Evolutionary conservation across 1,140 invertebrate genomes (phyloP).

Genomic region (Cryptotermes secundus): DNA sequence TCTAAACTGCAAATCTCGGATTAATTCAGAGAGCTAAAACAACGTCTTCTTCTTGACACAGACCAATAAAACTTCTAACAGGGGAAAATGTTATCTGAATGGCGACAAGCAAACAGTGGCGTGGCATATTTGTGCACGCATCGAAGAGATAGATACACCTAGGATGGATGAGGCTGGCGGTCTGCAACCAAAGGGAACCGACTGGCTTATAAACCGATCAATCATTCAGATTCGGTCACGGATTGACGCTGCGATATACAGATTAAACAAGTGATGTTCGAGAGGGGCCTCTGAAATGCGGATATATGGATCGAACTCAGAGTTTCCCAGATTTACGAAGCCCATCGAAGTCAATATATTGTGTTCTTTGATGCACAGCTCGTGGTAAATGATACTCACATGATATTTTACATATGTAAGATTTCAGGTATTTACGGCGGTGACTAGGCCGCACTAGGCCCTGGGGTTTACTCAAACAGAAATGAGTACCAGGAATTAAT

Average conservation of each 20-base stretch:
- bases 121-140: neutral
- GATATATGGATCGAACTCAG: neutral
- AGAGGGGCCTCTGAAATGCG: neutral
- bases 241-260: constrained; percentile 28
- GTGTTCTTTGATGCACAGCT: too few species aligned
- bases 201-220: constrained; percentile 23
- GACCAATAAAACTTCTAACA: neutral
- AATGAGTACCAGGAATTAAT: too few species aligned
- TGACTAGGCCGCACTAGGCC: too few species aligned
- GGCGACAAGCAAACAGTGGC: neutral
- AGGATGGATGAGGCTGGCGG: neutral
- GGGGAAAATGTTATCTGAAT: neutral
- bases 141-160: neutral
- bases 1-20: neutral
- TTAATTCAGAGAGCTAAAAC: neutral
- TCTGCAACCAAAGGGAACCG: neutral
- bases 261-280: constrained; percentile 22
- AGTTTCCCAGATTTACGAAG: neutral
- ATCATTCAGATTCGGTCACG: constrained; percentile 27
- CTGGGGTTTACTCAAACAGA: too few species aligned
- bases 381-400: too few species aligned
- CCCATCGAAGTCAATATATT: neutral
- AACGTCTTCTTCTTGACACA: neutral
- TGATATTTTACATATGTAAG: too few species aligned
- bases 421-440: too few species aligned